Percentiles rank a stretch among this genome's conserved stretches.
These are phyloP conservation scores for Platysternon megacephalum DNA, from an alignment of 2,113 vertebrate genomes.

Conservation along the genomic window DNA sequence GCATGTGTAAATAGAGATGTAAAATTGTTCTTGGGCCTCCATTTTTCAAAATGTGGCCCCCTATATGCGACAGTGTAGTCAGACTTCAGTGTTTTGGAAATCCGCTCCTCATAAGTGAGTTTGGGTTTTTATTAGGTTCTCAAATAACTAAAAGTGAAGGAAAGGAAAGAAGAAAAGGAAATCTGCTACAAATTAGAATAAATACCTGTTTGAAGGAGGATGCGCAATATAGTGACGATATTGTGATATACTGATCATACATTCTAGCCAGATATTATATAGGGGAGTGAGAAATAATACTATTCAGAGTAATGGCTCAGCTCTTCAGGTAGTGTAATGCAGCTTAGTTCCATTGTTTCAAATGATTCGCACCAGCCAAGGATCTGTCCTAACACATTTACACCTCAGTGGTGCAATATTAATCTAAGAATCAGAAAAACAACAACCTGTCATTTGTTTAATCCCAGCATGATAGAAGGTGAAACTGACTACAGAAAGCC, in stretches of 20 bases:
- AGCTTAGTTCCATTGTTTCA: conserved; percentile 14
- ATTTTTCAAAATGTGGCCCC: background rate
- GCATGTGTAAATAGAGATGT: conserved; percentile 26
- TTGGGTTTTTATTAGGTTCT: background rate
- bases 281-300: conserved; percentile 26
- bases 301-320: conserved; percentile 41
- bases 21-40: conserved; percentile 14
- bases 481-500: conserved; percentile 76
- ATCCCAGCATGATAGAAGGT: conserved; percentile 77
- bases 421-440: conserved; percentile 80
- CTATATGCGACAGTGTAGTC: background rate
- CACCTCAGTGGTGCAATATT: conserved; percentile 75
- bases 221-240: conserved; percentile 40
- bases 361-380: conserved; percentile 62
- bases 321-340: conserved; percentile 43
- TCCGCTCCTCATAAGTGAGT: background rate
- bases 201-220: conserved; percentile 39
- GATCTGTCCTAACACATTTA: conserved; percentile 76
- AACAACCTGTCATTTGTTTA: conserved; percentile 82
- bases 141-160: conserved; percentile 17
- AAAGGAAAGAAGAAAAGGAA: background rate
- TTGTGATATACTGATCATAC: conserved; percentile 63
- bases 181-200: conserved; percentile 43
- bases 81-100: background rate
- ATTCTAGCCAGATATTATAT: conserved; percentile 48